A percentile compares a stretch with the other conserved stretches of the same genome.
Conservation (phyloP, 2,888 invertebrate species). For the Melinaea menophilus region DNA sequence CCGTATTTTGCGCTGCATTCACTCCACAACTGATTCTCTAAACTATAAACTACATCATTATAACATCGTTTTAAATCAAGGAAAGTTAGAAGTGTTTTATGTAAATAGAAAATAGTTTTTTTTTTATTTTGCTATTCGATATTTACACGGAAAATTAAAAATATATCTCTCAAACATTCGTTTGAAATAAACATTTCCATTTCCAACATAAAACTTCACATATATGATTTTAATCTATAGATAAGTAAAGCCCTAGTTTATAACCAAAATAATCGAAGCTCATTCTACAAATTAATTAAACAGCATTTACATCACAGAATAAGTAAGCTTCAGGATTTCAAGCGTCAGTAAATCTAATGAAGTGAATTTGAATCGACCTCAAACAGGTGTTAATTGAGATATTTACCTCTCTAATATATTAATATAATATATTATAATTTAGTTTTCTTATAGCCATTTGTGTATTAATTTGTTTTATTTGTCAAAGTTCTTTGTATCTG, state of each 20-base stretch:
- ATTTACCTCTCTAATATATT: too few relatives aligned
- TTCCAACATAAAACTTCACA: too few relatives aligned
- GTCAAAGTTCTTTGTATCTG: too few relatives aligned
- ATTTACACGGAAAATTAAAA: neutral
- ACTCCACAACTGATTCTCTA: conserved; percentile 43
- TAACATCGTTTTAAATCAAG: conserved; percentile 16
- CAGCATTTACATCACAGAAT: conserved; percentile 37
- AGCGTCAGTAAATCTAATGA: conserved; percentile 53
- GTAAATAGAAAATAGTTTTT: neutral
- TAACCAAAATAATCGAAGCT: too few relatives aligned
- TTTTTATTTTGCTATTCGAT: neutral
- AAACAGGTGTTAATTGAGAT: conserved; percentile 40
- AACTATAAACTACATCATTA: conserved; percentile 29
- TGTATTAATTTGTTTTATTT: too few relatives aligned
- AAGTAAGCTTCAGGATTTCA: conserved; percentile 34
- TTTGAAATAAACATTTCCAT: too few relatives aligned
- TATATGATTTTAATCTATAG: too few relatives aligned
- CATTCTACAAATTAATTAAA: too few relatives aligned
- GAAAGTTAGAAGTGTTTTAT: neutral
- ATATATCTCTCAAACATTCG: too few relatives aligned
- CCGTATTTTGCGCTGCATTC: conserved; percentile 58
- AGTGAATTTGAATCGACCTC: conserved; percentile 38
- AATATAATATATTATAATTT: too few relatives aligned
- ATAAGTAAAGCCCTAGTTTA: too few relatives aligned
- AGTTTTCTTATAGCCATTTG: too few relatives aligned